phyloP scores from a whole-genome alignment of 2,113 vertebrate genomes.

The Canis aureus region DNA sequence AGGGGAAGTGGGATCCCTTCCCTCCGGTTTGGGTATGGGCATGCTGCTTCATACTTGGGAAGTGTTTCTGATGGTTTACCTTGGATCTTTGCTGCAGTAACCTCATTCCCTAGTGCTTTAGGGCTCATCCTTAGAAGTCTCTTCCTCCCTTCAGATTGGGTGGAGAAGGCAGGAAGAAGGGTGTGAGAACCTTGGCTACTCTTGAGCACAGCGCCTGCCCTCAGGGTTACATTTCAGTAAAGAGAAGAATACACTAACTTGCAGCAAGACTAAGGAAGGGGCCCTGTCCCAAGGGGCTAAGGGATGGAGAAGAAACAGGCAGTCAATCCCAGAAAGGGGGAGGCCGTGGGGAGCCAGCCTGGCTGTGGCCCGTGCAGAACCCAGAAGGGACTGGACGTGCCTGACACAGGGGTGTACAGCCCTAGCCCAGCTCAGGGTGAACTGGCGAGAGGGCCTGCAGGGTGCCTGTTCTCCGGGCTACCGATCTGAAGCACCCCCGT shows the following conservation, averaged over 20 bases:
- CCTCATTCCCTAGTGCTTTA: not conserved
- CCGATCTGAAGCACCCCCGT: fast-evolving
- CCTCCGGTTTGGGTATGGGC: not conserved
- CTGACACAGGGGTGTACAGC: not conserved
- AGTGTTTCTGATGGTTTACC: not conserved
- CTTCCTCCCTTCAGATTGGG: not conserved
- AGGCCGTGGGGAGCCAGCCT: not conserved
- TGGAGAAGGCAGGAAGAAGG: not conserved
- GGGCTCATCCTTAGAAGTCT: not conserved
- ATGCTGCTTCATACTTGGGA: not conserved
- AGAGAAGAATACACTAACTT: not conserved
- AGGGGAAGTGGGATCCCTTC: not conserved
- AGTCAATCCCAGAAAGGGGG: not conserved
- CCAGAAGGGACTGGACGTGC: not conserved
- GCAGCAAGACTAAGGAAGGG: not conserved
- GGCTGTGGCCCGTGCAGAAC: fast-evolving
- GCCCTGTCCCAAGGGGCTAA: fast-evolving
- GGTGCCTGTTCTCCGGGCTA: fast-evolving
- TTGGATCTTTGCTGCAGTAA: not conserved
- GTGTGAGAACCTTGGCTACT: not conserved
- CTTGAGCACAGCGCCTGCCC: not conserved
- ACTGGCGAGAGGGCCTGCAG: fast-evolving
- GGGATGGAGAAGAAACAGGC: not conserved
- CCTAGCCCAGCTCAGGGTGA: not conserved
- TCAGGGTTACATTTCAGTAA: not conserved